Percentiles rank a stretch among this genome's conserved stretches.
Evolutionary conservation across 2,888 invertebrate species (phyloP).

Genomic region (Melieria crassipennis): DNA sequence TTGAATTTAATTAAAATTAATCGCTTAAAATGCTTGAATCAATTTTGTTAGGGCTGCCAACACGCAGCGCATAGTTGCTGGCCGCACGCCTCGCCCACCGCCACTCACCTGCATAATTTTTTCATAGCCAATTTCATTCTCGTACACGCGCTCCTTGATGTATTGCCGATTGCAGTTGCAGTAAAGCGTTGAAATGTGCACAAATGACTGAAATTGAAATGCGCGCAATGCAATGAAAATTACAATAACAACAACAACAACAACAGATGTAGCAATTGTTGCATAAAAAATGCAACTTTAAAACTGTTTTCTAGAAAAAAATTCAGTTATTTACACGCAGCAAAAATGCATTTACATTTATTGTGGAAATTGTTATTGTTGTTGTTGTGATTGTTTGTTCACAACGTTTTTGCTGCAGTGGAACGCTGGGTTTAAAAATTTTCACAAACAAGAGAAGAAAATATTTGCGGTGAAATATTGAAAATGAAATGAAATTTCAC

Average conservation of each 20-base stretch:
- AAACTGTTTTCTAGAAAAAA: too few species aligned
- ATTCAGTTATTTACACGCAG: too few species aligned
- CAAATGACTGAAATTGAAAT: constrained; percentile 58
- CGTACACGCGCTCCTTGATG: constrained; percentile 65
- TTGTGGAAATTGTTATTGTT: too few species aligned
- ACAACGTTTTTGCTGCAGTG: too few species aligned
- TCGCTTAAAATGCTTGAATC: constrained; percentile 13
- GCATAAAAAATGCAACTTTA: too few species aligned
- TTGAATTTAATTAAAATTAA: constrained; percentile 16
- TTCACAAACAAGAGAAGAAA: too few species aligned
- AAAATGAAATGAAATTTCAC: too few species aligned
- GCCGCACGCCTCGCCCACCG: constrained; percentile 13
- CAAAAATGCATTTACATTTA: too few species aligned
- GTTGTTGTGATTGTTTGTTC: too few species aligned
- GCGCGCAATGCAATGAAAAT: too few species aligned
- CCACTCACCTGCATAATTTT: constrained; percentile 64
- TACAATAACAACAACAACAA: not conserved
- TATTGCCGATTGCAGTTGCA: constrained; percentile 66
- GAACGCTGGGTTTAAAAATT: too few species aligned
- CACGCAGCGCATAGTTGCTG: not conserved
- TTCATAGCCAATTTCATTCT: constrained; percentile 66
- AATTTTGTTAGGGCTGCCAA: not conserved
- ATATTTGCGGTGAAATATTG: too few species aligned
- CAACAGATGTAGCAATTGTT: not conserved
- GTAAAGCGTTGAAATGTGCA: constrained; percentile 66